phyloP scores from a whole-genome alignment of 2,113 vertebrate genomes.

The Sander lucioperca region DNA sequence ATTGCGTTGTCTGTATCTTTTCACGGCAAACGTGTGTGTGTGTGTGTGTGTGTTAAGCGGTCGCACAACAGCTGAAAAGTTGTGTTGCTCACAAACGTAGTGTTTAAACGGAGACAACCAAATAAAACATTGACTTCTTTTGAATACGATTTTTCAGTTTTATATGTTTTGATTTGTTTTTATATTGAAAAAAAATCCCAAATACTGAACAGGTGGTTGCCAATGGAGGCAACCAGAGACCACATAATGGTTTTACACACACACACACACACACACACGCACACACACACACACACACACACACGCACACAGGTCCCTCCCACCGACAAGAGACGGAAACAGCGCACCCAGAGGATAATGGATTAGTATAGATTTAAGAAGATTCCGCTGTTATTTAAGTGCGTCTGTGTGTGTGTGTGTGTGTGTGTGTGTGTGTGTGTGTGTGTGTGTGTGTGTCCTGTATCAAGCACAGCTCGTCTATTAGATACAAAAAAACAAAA shows the following conservation, averaged over 20 bases:
- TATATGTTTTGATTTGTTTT: too few relatives aligned
- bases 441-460: slow-evolving; percentile 34
- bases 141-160: too few relatives aligned
- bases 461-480: slow-evolving; percentile 64
- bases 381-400: slow-evolving; percentile 72
- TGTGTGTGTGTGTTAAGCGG: too few relatives aligned
- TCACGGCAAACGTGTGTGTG: too few relatives aligned
- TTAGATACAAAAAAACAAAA: slow-evolving; percentile 49
- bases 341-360: slow-evolving; percentile 75
- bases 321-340: slow-evolving; percentile 37
- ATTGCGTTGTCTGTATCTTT: too few relatives aligned
- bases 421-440: slow-evolving; percentile 42
- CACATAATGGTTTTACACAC: background rate
- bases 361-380: slow-evolving; percentile 85
- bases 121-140: too few relatives aligned
- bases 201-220: too few relatives aligned
- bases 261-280: slow-evolving; percentile 19
- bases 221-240: too few relatives aligned
- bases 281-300: slow-evolving; percentile 34
- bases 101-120: too few relatives aligned
- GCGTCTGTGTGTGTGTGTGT: slow-evolving; percentile 32
- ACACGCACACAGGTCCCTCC: slow-evolving; percentile 15
- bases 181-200: too few relatives aligned
- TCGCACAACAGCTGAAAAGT: too few relatives aligned
- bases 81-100: too few relatives aligned